Evolutionary conservation across 2,113 vertebrate species (phyloP).

Genomic region (Strigops habroptila): DNA sequence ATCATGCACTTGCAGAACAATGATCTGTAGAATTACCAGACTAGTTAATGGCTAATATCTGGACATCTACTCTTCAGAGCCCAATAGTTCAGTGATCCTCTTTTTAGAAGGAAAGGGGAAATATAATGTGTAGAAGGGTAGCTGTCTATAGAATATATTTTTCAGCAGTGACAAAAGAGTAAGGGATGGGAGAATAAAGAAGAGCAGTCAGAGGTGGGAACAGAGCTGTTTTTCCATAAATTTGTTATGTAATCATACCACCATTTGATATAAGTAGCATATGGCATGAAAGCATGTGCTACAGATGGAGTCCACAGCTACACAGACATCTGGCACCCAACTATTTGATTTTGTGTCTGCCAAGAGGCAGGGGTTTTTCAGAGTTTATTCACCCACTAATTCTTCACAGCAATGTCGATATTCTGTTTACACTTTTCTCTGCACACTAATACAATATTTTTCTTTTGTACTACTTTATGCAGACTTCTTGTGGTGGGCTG

Average conservation of each 20-base stretch:
- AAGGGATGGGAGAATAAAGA: neutral
- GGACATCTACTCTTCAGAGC: neutral
- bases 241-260: constrained; percentile 13
- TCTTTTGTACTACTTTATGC: neutral
- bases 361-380: constrained; percentile 18
- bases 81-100: neutral
- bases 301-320: constrained; percentile 64
- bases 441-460: neutral
- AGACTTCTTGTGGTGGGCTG: neutral
- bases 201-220: neutral
- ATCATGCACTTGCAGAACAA: neutral
- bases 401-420: neutral
- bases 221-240: neutral
- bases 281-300: constrained; percentile 35
- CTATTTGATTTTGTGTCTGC: constrained; percentile 51
- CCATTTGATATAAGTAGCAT: constrained; percentile 51
- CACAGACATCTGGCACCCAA: constrained; percentile 58
- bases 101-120: neutral
- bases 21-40: neutral
- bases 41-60: neutral
- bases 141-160: neutral
- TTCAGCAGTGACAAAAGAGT: neutral
- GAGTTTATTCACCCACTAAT: constrained; percentile 32
- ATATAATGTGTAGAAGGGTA: neutral
- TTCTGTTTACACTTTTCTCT: constrained; percentile 9